phyloP scores from a whole-genome alignment of 2,797 vertebrate species.

The Nyctibius grandis region DNA sequence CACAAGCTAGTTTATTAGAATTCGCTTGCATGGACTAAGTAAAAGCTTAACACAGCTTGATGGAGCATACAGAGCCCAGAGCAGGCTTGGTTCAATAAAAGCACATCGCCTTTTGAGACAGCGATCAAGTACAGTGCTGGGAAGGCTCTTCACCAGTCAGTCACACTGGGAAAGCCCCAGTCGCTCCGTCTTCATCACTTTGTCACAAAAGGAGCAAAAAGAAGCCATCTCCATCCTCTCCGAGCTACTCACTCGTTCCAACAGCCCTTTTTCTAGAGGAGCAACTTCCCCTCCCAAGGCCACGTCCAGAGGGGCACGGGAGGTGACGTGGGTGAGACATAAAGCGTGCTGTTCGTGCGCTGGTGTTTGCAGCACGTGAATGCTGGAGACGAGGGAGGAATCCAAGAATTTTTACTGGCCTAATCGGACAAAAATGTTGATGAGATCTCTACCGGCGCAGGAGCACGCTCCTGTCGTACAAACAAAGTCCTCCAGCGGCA shows the following conservation, averaged over 20 bases:
- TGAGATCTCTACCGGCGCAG: background rate
- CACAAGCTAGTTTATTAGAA: background rate
- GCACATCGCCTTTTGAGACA: background rate
- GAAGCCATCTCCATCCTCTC: background rate
- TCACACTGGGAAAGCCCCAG: background rate
- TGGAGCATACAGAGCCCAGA: background rate
- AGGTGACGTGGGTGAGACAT: background rate
- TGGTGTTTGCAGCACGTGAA: rapidly evolving
- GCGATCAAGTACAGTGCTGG: background rate
- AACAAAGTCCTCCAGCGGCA: background rate
- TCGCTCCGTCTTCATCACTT: rapidly evolving
- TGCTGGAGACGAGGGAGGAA: background rate
- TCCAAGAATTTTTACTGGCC: background rate
- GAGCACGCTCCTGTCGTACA: rapidly evolving
- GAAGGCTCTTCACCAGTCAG: background rate
- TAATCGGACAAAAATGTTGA: background rate
- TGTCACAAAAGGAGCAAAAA: background rate
- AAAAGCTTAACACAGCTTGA: background rate
- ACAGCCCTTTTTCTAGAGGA: background rate
- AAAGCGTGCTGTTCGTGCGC: rapidly evolving
- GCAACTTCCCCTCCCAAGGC: background rate
- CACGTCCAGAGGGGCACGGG: background rate
- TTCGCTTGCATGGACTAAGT: background rate
- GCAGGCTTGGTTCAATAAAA: background rate
- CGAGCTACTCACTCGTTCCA: background rate